A percentile compares a stretch with the other conserved stretches of the same genome.
Conservation (phyloP, 2,888 invertebrate species). For the Mesorhabditis spiculigera region DNA sequence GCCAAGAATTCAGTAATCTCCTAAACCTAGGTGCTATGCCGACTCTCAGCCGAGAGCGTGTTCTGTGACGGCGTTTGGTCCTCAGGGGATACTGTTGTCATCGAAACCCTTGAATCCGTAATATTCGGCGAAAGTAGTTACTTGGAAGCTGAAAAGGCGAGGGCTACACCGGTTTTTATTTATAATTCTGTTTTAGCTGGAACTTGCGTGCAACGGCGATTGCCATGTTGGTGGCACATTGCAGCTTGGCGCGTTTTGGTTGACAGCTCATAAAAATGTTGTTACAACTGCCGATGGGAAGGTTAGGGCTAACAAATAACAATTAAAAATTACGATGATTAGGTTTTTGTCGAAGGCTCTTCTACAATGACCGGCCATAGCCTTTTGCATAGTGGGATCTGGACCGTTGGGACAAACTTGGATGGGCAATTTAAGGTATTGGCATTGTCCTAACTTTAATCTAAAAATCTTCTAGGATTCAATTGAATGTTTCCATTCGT, state of each 20-base stretch:
- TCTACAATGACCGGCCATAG: background rate
- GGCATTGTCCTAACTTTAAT: background rate
- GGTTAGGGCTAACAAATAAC: background rate
- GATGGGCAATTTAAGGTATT: constrained; percentile 1
- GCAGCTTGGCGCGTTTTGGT: constrained; percentile 30
- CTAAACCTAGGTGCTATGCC: background rate
- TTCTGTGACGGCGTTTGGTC: constrained; percentile 39
- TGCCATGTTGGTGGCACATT: constrained; percentile 29
- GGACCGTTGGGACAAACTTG: background rate
- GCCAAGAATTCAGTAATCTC: background rate
- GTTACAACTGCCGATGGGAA: background rate
- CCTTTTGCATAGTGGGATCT: background rate
- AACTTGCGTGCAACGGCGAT: constrained; percentile 18
- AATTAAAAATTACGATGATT: background rate
- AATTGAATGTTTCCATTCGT: constrained; percentile 31
- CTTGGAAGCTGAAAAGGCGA: constrained; percentile 31
- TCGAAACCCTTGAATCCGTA: constrained; percentile 18
- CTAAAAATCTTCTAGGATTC: constrained; percentile 23
- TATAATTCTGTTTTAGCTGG: constrained; percentile 16
- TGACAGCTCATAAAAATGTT: background rate
- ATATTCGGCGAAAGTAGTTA: constrained; percentile 28
- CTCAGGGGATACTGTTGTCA: constrained; percentile 25
- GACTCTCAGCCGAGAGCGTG: background rate
- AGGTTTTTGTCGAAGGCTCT: constrained; percentile 2
- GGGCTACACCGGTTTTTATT: background rate